Evolutionary conservation across 2,888 invertebrate species (phyloP).

Genomic region (Allophyes oxyacanthae): DNA sequence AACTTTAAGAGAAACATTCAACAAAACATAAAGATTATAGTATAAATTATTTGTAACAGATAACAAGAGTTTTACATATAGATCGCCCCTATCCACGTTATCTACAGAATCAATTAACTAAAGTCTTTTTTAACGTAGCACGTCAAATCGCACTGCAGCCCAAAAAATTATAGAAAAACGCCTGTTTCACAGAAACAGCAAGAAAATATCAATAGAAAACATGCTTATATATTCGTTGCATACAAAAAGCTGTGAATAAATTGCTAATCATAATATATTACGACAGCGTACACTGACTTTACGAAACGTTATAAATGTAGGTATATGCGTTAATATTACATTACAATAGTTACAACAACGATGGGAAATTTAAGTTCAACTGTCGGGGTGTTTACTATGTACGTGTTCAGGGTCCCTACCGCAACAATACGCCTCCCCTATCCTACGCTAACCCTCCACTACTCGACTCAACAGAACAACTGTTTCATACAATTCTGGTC

Average conservation of each 20-base stretch:
- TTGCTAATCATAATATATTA: constrained; percentile 57
- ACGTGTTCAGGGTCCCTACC: constrained; percentile 50
- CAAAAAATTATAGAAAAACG: constrained; percentile 34
- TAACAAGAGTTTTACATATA: constrained; percentile 46
- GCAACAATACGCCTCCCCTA: constrained; percentile 40
- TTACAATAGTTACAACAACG: constrained; percentile 60
- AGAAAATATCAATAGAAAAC: constrained; percentile 53
- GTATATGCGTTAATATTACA: constrained; percentile 41
- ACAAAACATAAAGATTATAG: constrained; percentile 53
- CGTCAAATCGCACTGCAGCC: constrained; percentile 30
- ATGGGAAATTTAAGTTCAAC: constrained; percentile 54
- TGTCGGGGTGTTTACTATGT: constrained; percentile 47
- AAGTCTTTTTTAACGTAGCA: constrained; percentile 12
- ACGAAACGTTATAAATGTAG: constrained; percentile 43
- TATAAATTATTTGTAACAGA: constrained; percentile 54
- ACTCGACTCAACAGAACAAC: constrained; percentile 35
- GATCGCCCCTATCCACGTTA: constrained; percentile 14
- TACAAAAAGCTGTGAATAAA: constrained; percentile 71
- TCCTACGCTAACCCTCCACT: constrained; percentile 37
- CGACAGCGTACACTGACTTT: constrained; percentile 57
- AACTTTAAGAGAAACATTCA: constrained; percentile 36
- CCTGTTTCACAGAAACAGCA: constrained; percentile 69
- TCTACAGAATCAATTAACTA: constrained; percentile 2
- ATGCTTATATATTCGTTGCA: constrained; percentile 76
- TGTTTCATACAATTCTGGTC: constrained; percentile 28